Base-by-base conservation (phyloP, 2,113 vertebrate genomes). In the Elanus axillaris region DNA sequence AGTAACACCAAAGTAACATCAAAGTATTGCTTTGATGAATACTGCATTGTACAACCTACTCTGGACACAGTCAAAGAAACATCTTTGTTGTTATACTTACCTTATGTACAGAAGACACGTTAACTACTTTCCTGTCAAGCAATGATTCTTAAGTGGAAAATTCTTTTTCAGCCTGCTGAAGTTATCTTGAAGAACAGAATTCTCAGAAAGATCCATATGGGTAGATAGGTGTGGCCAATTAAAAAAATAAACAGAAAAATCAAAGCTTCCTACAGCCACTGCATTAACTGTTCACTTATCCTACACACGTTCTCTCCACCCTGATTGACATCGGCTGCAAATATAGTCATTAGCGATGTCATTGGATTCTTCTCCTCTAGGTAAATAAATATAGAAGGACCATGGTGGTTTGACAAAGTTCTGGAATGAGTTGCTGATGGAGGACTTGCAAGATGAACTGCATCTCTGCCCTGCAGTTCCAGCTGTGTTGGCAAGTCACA, bases 261-360 rank as follows among this genome's bases (percentile, higher is more conserved):
- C 23, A 76, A 59, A 71, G 34, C 13, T 48, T 66, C 20, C 58
- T 60, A 27, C 10, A 80, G 17, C 5, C 36, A 36, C 29, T 56
- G 19, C 29, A 16, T 66, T 34, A 10, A 32, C 13, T 48, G 34
- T 36, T 60, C 16, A n/a, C 13, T 60, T 82, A 55, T 25, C 10
- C 31, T 71, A 34, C 16, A 53, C 0, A 4, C 1, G 0, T 17
- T 17, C 66, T 8, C 26, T 72, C 22, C 23, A 23, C 38, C 43
- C 18, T 56, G 56, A 63, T 14, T 67, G 32, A 66, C 72, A 43
- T 2, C 16, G 40, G 21, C 52, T 82, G 53, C 64, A 59, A 47
- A 36, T 12, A 48, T 8, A 40, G 21, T 52, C 18, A 32, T 25
- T 25, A n/a, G 10, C 36, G 64, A 23, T 36, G 60, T 32, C 18